Conservation (phyloP, 2,888 invertebrate species). For the Crioceris asparagi region DNA sequence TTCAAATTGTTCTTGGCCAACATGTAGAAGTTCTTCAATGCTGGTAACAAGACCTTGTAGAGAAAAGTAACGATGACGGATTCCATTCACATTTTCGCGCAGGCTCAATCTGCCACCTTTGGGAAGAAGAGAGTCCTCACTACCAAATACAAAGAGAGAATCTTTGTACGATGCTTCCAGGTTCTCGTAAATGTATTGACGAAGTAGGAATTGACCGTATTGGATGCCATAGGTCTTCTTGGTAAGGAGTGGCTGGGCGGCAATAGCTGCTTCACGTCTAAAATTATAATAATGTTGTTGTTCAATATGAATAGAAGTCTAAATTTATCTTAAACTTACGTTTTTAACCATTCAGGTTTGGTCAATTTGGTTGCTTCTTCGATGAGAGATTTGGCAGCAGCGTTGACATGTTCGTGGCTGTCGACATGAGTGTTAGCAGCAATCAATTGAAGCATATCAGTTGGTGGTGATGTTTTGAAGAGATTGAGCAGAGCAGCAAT, state of each 20-base stretch:
- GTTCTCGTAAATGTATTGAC: constrained; percentile 36
- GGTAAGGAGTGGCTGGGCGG: constrained; percentile 35
- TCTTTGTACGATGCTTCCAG: constrained; percentile 38
- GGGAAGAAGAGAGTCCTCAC: constrained; percentile 47
- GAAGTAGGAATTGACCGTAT: constrained; percentile 41
- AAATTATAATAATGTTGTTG: constrained; percentile 11
- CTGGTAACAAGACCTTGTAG: constrained; percentile 38
- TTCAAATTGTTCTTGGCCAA: constrained; percentile 28
- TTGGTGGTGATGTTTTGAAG: constrained; percentile 49
- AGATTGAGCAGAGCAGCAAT: constrained; percentile 51
- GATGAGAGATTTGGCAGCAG: constrained; percentile 52
- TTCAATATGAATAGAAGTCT: constrained; percentile 1
- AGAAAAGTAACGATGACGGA: constrained; percentile 24
- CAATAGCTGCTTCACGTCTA: constrained; percentile 36
- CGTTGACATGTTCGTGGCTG: constrained; percentile 50
- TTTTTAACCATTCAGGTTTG: constrained; percentile 11
- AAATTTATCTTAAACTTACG: constrained; percentile 17
- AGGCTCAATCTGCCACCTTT: constrained; percentile 33
- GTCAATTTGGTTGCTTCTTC: constrained; percentile 43
- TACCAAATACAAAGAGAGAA: constrained; percentile 41
- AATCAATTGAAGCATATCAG: constrained; percentile 56
- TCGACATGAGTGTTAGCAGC: constrained; percentile 58
- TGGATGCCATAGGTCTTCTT: constrained; percentile 37
- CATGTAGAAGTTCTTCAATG: constrained; percentile 34
- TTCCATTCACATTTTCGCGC: constrained; percentile 32